Conservation (phyloP, 2,888 invertebrate genomes). For the Pandemis corylana region DNA sequence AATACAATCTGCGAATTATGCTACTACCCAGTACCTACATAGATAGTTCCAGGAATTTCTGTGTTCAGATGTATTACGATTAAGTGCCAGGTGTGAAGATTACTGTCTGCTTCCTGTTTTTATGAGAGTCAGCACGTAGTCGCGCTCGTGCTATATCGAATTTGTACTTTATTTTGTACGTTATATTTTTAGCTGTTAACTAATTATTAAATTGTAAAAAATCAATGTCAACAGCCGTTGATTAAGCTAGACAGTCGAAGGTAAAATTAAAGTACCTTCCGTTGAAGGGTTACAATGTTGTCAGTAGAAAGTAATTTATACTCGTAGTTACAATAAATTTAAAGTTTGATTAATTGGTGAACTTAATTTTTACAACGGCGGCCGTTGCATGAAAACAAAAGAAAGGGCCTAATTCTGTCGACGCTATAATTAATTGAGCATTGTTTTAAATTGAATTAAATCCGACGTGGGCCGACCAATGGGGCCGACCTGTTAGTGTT, state of each 20-base stretch:
- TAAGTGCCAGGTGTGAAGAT: slow-evolving; percentile 2
- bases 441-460: slow-evolving; percentile 41
- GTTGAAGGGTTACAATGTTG: neutral
- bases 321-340: neutral
- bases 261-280: slow-evolving; percentile 1
- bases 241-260: slow-evolving; percentile 32
- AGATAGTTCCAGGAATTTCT: neutral
- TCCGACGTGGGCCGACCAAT: slow-evolving; percentile 37
- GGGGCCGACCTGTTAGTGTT: slow-evolving; percentile 49
- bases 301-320: slow-evolving; percentile 4
- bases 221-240: slow-evolving; percentile 31
- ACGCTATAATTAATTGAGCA: slow-evolving; percentile 30
- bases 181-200: neutral
- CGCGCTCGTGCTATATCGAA: slow-evolving; percentile 2
- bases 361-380: slow-evolving; percentile 4
- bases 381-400: slow-evolving; percentile 31
- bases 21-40: neutral
- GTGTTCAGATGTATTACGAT: neutral
- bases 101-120: slow-evolving; percentile 1
- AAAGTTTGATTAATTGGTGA: slow-evolving; percentile 12
- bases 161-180: neutral
- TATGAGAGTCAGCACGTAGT: neutral
- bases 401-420: slow-evolving; percentile 31
- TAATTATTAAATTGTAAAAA: slow-evolving; percentile 1
- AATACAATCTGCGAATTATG: slow-evolving; percentile 2